A percentile compares a stretch with the other conserved stretches of the same genome.
phyloP scores from a whole-genome alignment of 2,888 invertebrate genomes.

The Cremastobaeus sp. region DNA sequence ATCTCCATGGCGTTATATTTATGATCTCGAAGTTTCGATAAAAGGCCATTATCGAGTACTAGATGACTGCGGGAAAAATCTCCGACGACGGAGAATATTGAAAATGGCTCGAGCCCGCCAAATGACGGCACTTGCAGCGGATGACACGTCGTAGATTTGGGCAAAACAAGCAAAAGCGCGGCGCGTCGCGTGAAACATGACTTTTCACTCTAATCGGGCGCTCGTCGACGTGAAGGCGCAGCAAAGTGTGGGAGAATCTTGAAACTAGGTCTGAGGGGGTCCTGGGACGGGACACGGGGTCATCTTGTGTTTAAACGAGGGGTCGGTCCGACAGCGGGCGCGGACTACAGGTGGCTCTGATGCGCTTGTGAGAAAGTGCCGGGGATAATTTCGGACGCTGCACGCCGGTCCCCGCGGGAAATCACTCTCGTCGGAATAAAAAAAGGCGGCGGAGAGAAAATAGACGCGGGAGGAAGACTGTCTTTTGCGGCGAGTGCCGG shows the following conservation, averaged over 20 bases:
- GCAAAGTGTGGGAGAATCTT: conserved; percentile 41
- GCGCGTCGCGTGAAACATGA: conserved; percentile 23
- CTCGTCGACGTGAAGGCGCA: conserved; percentile 15
- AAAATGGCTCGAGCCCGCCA: too few relatives aligned
- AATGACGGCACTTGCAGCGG: too few relatives aligned
- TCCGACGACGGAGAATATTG: too few relatives aligned
- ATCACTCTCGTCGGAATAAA: conserved; percentile 32
- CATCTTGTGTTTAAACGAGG: conserved; percentile 62
- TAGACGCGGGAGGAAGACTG: conserved; percentile 9
- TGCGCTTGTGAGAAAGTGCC: conserved; percentile 42
- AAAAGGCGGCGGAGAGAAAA: conserved; percentile 24
- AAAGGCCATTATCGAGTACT: too few relatives aligned
- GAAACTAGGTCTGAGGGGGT: conserved; percentile 62
- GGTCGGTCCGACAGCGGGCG: conserved; percentile 37
- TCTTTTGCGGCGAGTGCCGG: conserved; percentile 56
- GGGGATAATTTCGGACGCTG: conserved; percentile 2
- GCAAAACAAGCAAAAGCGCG: too few relatives aligned
- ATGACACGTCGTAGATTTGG: background rate
- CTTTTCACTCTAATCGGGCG: conserved; percentile 32
- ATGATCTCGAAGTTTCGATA: too few relatives aligned
- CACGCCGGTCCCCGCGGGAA: conserved; percentile 51
- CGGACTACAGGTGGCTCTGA: conserved; percentile 64
- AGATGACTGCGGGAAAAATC: background rate
- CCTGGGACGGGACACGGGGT: conserved; percentile 76
- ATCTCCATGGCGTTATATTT: too few relatives aligned